phyloP scores from a whole-genome alignment of 2,888 invertebrate species.

The Drosophila prolongata region DNA sequence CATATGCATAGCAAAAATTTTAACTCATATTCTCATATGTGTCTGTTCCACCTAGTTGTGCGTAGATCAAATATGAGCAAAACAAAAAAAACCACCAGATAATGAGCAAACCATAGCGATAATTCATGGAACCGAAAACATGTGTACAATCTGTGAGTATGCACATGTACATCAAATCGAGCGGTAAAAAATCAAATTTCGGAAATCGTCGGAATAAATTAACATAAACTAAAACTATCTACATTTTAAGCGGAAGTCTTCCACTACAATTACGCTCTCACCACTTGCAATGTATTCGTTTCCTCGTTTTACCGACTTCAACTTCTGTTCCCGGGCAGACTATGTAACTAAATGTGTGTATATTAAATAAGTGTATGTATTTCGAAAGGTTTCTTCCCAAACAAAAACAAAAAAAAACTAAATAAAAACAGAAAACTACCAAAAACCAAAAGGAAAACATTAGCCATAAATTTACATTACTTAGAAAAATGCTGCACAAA shows the following conservation, averaged over 20 bases:
- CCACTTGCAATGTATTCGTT: slow-evolving; percentile 33
- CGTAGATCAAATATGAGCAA: slow-evolving; percentile 41
- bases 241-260: slow-evolving; percentile 84
- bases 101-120: slow-evolving; percentile 14
- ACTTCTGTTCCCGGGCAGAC: slow-evolving; percentile 12
- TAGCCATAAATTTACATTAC: slow-evolving; percentile 24
- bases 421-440: slow-evolving; percentile 7
- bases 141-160: slow-evolving; percentile 22
- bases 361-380: slow-evolving; percentile 67
- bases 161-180: slow-evolving; percentile 29
- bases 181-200: slow-evolving; percentile 33
- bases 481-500: slow-evolving; percentile 43
- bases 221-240: slow-evolving; percentile 53
- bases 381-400: slow-evolving; percentile 68
- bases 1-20: slow-evolving; percentile 59
- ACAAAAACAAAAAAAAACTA: slow-evolving; percentile 22
- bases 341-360: slow-evolving; percentile 45
- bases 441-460: slow-evolving; percentile 22
- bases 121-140: slow-evolving; percentile 13
- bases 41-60: slow-evolving; percentile 64
- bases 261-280: slow-evolving; percentile 83
- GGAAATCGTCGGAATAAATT: slow-evolving; percentile 30
- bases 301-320: slow-evolving; percentile 27
- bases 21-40: slow-evolving; percentile 59
- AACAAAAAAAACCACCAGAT: slow-evolving; percentile 26